Percentiles rank a stretch among this genome's conserved stretches.
These are phyloP conservation scores for Lerista edwardsae DNA, from an alignment of 2,797 vertebrate species.

Conservation along the genomic window DNA sequence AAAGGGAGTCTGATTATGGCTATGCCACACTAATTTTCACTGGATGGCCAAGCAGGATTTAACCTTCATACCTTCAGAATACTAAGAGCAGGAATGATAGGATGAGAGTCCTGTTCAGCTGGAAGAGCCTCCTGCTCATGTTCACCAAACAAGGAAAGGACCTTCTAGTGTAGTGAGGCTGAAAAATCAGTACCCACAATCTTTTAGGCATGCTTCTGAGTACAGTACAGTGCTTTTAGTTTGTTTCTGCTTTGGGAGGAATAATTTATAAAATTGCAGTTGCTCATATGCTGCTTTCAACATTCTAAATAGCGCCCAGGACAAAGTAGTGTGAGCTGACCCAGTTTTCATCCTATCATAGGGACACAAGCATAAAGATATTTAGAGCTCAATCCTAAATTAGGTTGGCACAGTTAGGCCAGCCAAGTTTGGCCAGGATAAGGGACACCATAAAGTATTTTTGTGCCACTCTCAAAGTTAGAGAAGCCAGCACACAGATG, in stretches of 20 bases:
- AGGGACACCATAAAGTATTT: too few relatives aligned
- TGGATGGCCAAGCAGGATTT: neutral
- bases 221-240: neutral
- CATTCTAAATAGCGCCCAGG: neutral
- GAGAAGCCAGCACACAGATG: too few relatives aligned
- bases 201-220: neutral
- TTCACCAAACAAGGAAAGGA: neutral
- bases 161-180: neutral
- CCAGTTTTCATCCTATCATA: neutral
- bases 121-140: neutral
- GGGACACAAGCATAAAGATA: neutral
- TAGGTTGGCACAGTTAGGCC: too few relatives aligned
- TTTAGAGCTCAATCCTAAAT: too few relatives aligned
- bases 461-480: too few relatives aligned
- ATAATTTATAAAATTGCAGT: neutral
- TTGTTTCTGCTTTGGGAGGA: neutral
- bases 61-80: constrained; percentile 28
- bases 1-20: neutral
- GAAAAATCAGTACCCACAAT: accelerated
- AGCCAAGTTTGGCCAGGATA: too few relatives aligned
- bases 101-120: neutral
- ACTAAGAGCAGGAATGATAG: neutral
- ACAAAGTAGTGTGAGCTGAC: neutral
- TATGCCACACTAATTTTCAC: neutral
- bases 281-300: neutral